Base-by-base conservation (phyloP, 2,797 vertebrate genomes). In the Pseudopleuronectes americanus region DNA sequence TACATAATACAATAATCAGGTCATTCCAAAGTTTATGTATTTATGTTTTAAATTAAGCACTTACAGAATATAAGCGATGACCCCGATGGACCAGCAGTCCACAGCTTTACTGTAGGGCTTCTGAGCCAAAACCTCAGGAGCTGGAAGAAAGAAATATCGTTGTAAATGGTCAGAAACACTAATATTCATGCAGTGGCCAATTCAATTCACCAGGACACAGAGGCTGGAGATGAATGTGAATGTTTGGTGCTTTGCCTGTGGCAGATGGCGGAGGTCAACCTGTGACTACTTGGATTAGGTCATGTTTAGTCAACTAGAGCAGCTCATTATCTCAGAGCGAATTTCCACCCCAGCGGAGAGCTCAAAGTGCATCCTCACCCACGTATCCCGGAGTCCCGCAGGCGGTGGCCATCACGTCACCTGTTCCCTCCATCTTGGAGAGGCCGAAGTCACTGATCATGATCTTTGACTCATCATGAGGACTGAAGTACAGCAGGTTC, bases 21-120 rank as follows among this genome's bases (percentile, higher is more conserved):
- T 16, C 1, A 1, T 53, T 12, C 6, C 49, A 16, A 4, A 14
- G 23, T 6, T 5, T 5, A 51, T 56, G 7, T 21, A 21, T 45
- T 33, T 41, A 28, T 3, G n/a, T 51, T 64, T 43, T 19, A 21
- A 53, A 56, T 31, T 10, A 48, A 69, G 14, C 85, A 97, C 98
- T 99, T 87, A 99, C 98, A 99, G 91, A 81, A 99, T 99, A 68
- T 99, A 99, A 64, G 98, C 96, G 1, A 99, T 99, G 83, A 99
- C 98, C 21, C 98, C 98, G 0, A 99, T 99, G 57, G 98, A 99
- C 98, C 98, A 99, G 91, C 98, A 99, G 89, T 99, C 98, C 57
- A 99, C 98, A 0, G 97, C 98, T 94, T 99, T 99, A 92, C 98
- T 98, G 94, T 99, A 99, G 1, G 98, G 97, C 77, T 97, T 99